Percentiles rank a stretch among this genome's conserved stretches.
phyloP scores from a whole-genome alignment of 2,888 invertebrate genomes.

The Ypsolopha scabrella region DNA sequence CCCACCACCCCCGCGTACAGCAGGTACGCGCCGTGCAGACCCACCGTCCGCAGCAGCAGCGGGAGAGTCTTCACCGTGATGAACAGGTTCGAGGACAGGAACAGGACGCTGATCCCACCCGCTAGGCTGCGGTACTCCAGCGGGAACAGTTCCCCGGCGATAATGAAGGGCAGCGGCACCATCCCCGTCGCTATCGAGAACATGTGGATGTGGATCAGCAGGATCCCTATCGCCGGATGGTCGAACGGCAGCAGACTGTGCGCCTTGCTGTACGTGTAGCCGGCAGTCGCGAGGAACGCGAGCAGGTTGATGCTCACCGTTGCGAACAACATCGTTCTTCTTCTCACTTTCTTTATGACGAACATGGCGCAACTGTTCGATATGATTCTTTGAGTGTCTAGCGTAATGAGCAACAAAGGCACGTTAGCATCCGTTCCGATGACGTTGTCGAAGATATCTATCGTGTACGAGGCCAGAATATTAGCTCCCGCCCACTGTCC shows the following conservation, averaged over 20 bases:
- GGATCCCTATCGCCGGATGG: constrained; percentile 30
- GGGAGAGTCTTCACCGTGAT: constrained; percentile 37
- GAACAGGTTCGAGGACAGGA: constrained; percentile 36
- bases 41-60: constrained; percentile 26
- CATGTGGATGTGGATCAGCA: constrained; percentile 48
- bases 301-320: constrained; percentile 31
- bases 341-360: constrained; percentile 42
- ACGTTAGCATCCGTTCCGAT: constrained; percentile 30
- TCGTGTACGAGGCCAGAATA: constrained; percentile 30
- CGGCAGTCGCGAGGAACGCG: constrained; percentile 29
- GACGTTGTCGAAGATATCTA: constrained; percentile 36
- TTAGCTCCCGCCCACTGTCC: constrained; percentile 37
- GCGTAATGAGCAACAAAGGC: constrained; percentile 34
- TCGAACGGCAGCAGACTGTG: constrained; percentile 26
- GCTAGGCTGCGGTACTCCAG: constrained; percentile 70
- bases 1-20: constrained; percentile 32
- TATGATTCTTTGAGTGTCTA: constrained; percentile 42
- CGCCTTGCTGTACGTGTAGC: constrained; percentile 30
- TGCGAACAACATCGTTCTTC: constrained; percentile 35
- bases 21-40: constrained; percentile 34
- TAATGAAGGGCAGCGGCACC: constrained; percentile 74
- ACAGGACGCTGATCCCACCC: constrained; percentile 39
- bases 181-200: constrained; percentile 68
- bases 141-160: constrained; percentile 77
- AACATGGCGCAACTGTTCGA: constrained; percentile 37